Percentiles rank a stretch among this genome's conserved stretches.
phyloP scores from a whole-genome alignment of 2,888 invertebrate species.

The Eilema sororculum region DNA sequence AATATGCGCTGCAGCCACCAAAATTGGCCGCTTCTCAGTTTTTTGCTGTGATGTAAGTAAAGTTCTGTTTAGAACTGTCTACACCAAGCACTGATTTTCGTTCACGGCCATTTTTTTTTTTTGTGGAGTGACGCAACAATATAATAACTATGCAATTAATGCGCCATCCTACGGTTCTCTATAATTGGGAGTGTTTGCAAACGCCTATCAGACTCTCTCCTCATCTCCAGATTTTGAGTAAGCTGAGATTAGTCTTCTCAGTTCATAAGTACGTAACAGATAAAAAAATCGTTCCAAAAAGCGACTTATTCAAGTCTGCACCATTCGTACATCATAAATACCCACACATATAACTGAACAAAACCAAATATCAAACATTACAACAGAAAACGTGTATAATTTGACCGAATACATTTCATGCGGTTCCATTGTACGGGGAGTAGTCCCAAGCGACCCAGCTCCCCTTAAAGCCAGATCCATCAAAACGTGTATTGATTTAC shows the following conservation, averaged over 20 bases:
- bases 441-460: conserved; percentile 45
- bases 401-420: conserved; percentile 33
- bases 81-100: too few species aligned
- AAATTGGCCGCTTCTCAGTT: too few species aligned
- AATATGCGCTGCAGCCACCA: too few species aligned
- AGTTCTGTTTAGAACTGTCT: too few species aligned
- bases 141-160: too few species aligned
- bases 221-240: not conserved
- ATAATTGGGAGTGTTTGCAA: not conserved
- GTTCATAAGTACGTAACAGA: too few species aligned
- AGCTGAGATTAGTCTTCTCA: not conserved
- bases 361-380: conserved; percentile 25
- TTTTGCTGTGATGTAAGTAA: too few species aligned
- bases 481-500: conserved; percentile 54
- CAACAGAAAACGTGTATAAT: conserved; percentile 26
- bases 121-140: too few species aligned
- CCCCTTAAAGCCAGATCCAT: conserved; percentile 50
- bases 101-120: too few species aligned
- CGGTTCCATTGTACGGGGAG: conserved; percentile 40
- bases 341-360: not conserved
- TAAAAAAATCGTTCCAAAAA: not conserved
- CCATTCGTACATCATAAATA: not conserved
- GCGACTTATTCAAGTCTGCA: not conserved
- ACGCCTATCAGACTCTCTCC: not conserved
- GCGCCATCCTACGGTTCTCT: too few species aligned